These are phyloP conservation scores for Zaprionus vittiger DNA, from an alignment of 1,140 invertebrate species.

Conservation along the genomic window DNA sequence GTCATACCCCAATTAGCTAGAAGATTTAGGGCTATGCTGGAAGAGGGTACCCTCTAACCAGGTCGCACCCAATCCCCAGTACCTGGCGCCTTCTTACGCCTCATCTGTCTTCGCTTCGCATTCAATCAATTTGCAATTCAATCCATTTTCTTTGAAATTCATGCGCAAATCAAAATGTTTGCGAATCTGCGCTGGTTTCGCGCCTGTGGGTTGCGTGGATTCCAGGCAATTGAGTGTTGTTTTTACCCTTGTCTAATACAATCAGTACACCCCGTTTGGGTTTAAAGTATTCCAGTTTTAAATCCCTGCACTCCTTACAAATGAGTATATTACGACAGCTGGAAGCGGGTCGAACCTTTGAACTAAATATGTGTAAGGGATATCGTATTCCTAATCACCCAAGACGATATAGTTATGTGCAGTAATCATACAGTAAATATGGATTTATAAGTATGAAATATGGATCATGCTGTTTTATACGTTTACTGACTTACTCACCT, in stretches of 20 bases:
- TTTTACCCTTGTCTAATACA: slow-evolving; percentile 3
- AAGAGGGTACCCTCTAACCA: neutral
- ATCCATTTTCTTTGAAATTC: slow-evolving; percentile 29
- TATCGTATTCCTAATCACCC: neutral
- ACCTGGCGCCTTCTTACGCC: neutral
- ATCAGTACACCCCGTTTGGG: slow-evolving; percentile 1
- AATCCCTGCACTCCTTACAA: neutral
- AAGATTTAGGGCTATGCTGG: slow-evolving; percentile 16
- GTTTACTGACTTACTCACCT: neutral
- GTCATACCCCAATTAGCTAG: slow-evolving; percentile 78
- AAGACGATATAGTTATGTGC: neutral
- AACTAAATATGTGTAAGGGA: neutral
- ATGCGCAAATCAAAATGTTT: slow-evolving; percentile 32
- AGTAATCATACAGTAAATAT: neutral
- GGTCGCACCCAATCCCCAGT: neutral
- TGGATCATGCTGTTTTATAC: neutral
- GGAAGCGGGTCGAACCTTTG: neutral
- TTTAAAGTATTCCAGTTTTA: neutral
- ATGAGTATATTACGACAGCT: slow-evolving; percentile 1
- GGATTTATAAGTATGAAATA: neutral
- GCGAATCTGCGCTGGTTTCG: slow-evolving; percentile 6
- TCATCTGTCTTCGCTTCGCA: neutral
- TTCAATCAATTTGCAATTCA: slow-evolving; percentile 51
- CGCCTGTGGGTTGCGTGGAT: neutral
- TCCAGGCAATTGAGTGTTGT: neutral